Conservation (phyloP, 2,113 vertebrate species). For the Lepus europaeus region DNA sequence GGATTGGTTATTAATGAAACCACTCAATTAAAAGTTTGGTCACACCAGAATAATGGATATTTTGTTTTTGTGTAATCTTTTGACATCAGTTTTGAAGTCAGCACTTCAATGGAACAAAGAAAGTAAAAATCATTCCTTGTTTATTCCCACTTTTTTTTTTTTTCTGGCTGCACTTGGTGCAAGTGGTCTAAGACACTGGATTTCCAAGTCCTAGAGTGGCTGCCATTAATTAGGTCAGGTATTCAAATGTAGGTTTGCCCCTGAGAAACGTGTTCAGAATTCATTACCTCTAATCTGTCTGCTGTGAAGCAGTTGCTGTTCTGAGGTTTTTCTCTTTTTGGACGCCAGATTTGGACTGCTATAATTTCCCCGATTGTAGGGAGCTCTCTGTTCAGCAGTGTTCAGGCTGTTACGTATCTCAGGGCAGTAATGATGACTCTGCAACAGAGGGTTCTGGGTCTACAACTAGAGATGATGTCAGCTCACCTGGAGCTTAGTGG, state of each 20-base stretch:
- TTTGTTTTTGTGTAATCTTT: not conserved
- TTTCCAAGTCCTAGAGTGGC: not conserved
- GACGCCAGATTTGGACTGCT: not conserved
- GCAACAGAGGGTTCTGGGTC: not conserved
- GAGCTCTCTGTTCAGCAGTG: not conserved
- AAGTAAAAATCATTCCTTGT: conserved; percentile 8
- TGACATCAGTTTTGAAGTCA: conserved; percentile 30
- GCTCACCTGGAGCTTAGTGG: not conserved
- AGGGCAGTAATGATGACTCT: not conserved
- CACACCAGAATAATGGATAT: not conserved
- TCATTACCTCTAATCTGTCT: not conserved
- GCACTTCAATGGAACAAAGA: not conserved
- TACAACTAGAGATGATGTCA: not conserved
- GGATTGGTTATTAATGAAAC: not conserved
- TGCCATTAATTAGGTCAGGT: not conserved
- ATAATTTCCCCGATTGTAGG: not conserved
- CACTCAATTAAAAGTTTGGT: conserved; percentile 1
- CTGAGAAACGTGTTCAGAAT: conserved; percentile 3
- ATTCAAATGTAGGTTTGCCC: not conserved
- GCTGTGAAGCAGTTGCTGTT: not conserved
- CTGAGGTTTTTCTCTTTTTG: conserved; percentile 40
- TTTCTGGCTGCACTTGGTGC: not conserved
- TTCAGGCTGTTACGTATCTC: not conserved
- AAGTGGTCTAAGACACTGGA: not conserved
- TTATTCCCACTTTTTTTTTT: not conserved